Base-by-base conservation (phyloP, 2,797 vertebrate genomes). In the Malacoraja senta region DNA sequence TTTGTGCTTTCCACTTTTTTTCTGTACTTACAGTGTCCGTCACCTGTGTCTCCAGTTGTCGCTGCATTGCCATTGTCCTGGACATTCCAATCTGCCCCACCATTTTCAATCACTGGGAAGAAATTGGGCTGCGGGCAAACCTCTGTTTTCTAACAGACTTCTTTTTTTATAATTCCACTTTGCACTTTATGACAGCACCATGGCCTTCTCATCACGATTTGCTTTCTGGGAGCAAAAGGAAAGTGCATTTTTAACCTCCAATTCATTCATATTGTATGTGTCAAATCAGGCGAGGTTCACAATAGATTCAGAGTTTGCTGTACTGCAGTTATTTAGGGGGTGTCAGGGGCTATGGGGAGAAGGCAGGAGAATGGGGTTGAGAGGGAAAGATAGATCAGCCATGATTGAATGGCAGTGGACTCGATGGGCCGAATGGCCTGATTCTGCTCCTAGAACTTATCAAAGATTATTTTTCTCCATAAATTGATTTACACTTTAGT, bases 141-240 rank as follows among this genome's bases (percentile, higher is more conserved):
- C 24, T 32, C 77, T 68, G 78, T 83, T 72, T 77, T 84, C 29
- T 72, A 84, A 53, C 68, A 53, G 93, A 65, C 74, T 65, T 29
- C 80, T 77, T 80, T 77, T 80, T 71, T 88, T 74, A 35, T 92
- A 90, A 86, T 53, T 35, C 84, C 84, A 71, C n/a, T 84, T 72
- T 95, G 79, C 95, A 93, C 95, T 95, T 96, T 96, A 97, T 97
- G 97, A 97, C 94, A 96, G 95, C 95, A 95, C 95, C 94, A 99
- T 99, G 98, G 98, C 99, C 93, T 99, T 99, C 95, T 99, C 99
- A 93, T 99, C 98, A 94, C 97, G 98, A 95, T 99, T 99, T 96
- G 99, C 98, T 71, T 99, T 99, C 98, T 99, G 99, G 99, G 98
- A 99, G 95, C 96, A 99, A 97, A 99, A 99, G 98, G 98, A 96